These are phyloP conservation scores for Corythoichthys intestinalis DNA, from an alignment of 2,113 vertebrate genomes.

Conservation along the genomic window DNA sequence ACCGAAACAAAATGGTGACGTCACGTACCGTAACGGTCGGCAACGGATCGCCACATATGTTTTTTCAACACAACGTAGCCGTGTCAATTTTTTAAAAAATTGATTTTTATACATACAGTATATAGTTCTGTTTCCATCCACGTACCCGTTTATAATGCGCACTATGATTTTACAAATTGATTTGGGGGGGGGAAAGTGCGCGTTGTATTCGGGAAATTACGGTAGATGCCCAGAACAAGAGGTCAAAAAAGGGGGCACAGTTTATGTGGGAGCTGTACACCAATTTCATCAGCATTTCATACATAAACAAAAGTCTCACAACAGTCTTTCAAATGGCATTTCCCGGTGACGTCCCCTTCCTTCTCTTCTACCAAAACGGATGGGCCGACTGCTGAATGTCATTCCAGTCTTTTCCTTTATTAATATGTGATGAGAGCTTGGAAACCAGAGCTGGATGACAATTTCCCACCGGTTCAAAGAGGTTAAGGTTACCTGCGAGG, in stretches of 20 bases:
- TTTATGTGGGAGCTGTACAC: not conserved
- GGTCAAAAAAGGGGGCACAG: conserved; percentile 32
- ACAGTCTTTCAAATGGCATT: conserved; percentile 48
- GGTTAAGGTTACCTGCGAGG: conserved; percentile 28
- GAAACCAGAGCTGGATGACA: conserved; percentile 50
- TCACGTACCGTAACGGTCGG: too few relatives aligned
- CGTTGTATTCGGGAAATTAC: too few relatives aligned
- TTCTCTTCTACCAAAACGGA: conserved; percentile 29
- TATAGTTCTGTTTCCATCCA: too few relatives aligned
- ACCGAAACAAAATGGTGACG: too few relatives aligned
- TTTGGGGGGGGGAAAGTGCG: too few relatives aligned
- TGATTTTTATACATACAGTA: too few relatives aligned
- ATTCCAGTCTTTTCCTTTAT: conserved; percentile 45
- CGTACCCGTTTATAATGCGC: too few relatives aligned
- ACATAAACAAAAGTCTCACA: conserved; percentile 59
- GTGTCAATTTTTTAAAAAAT: too few relatives aligned
- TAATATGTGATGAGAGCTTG: conserved; percentile 55
- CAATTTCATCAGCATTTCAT: conserved; percentile 62
- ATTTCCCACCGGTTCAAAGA: conserved; percentile 37
- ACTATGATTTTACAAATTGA: too few relatives aligned
- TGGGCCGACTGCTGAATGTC: conserved; percentile 29
- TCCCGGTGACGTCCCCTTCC: conserved; percentile 39
- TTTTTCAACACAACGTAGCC: too few relatives aligned
- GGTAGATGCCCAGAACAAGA: too few relatives aligned
- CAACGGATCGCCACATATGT: too few relatives aligned